phyloP scores from a whole-genome alignment of 2,113 vertebrate genomes.

The Hippocampus guttulatus region DNA sequence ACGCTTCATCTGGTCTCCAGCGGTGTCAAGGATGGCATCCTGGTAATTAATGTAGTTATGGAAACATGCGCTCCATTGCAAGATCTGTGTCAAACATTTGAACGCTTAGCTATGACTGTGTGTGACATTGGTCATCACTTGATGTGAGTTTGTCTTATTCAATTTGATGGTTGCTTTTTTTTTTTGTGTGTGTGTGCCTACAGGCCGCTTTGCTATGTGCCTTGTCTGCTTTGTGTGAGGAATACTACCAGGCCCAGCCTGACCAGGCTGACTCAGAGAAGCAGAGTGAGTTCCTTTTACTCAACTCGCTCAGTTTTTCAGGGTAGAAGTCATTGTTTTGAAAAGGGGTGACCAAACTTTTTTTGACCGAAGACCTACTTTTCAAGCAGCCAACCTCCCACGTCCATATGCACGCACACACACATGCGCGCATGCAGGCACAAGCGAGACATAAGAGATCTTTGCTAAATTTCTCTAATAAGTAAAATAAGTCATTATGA shows the following conservation, averaged over 20 bases:
- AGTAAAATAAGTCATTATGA: no score
- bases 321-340: not conserved
- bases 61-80: not conserved
- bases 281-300: slow-evolving; percentile 71
- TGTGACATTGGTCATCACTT: not conserved
- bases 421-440: no score
- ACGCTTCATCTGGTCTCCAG: slow-evolving; percentile 77
- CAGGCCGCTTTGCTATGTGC: slow-evolving; percentile 80
- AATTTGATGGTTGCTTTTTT: not conserved
- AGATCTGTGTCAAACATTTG: not conserved
- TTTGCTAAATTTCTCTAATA: no score
- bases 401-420: no score
- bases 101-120: not conserved
- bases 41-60: slow-evolving; percentile 65
- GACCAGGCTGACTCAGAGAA: slow-evolving; percentile 69
- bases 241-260: slow-evolving; percentile 71
- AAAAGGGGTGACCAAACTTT: no score
- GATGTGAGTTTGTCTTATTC: not conserved
- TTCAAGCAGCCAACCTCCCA: no score
- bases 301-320: not conserved
- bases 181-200: slow-evolving; percentile 13
- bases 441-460: no score
- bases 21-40: slow-evolving; percentile 68
- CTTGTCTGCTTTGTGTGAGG: slow-evolving; percentile 78
- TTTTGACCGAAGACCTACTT: no score